Percentiles rank a stretch among this genome's conserved stretches.
These are phyloP conservation scores for Acrocephalus kingi DNA, from an alignment of 2,113 vertebrate species.

Conservation along the genomic window DNA sequence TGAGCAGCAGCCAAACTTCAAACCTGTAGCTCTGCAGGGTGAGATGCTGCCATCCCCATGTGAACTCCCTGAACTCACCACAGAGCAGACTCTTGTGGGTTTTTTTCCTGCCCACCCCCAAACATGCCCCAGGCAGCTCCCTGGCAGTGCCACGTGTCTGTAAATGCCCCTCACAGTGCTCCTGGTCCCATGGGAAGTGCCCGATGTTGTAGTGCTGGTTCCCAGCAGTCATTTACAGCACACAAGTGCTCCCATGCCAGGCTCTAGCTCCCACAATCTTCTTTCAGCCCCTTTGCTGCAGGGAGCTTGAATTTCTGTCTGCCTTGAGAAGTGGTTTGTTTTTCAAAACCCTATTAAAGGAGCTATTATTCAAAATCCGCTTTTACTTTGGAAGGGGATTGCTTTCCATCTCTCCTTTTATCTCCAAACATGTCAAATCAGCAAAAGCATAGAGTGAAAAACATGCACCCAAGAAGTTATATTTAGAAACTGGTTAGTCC, in stretches of 20 bases:
- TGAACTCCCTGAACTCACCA: background rate
- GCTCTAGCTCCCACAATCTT: background rate
- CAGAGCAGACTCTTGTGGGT: background rate
- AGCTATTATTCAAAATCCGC: slow-evolving; percentile 24
- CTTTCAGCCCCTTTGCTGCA: background rate
- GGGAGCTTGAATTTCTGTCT: slow-evolving; percentile 27
- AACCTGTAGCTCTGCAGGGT: background rate
- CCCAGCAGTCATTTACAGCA: background rate
- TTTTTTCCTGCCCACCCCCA: background rate
- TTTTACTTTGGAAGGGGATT: background rate
- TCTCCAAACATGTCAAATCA: slow-evolving; percentile 63
- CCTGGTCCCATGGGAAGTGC: background rate
- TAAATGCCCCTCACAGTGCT: background rate
- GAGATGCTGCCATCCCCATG: fast-evolving
- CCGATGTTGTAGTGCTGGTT: background rate
- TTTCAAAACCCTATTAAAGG: slow-evolving; percentile 22
- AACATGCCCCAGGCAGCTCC: background rate
- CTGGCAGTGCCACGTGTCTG: background rate
- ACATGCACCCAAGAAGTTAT: slow-evolving; percentile 55
- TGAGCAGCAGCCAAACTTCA: background rate
- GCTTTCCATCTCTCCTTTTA: slow-evolving; percentile 34
- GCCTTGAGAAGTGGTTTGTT: background rate
- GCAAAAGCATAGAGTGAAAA: slow-evolving; percentile 51
- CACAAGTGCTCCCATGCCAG: background rate
- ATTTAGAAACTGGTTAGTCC: slow-evolving; percentile 63